A percentile compares a stretch with the other conserved stretches of the same genome.
Conservation (phyloP, 2,888 invertebrate genomes). For the Leptopterna dolabrata region DNA sequence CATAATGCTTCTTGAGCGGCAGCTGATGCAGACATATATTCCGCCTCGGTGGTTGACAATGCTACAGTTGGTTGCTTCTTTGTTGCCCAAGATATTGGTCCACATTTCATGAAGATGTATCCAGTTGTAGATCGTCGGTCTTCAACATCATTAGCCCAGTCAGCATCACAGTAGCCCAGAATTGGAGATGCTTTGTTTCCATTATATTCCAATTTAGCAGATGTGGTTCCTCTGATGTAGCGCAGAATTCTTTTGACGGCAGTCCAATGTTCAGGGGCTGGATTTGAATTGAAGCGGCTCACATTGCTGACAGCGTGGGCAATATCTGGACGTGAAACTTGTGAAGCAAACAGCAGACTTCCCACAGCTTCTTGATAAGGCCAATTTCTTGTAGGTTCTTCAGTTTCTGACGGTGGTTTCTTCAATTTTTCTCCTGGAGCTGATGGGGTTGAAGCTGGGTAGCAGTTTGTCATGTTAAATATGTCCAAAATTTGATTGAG, state of each 20-base stretch:
- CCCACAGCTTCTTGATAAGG: constrained; percentile 1
- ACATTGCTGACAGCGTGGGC: neutral
- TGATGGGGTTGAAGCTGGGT: neutral
- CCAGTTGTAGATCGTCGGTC: neutral
- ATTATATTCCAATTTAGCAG: neutral
- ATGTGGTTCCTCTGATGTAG: neutral
- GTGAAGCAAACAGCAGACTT: neutral
- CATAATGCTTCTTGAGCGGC: constrained; percentile 12
- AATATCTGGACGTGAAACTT: neutral
- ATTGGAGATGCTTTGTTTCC: neutral
- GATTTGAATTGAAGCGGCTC: neutral
- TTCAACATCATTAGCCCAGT: neutral
- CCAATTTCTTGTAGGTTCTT: neutral
- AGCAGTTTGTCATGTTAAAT: neutral
- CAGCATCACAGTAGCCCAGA: neutral
- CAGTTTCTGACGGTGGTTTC: neutral
- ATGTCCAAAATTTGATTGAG: neutral
- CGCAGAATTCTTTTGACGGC: neutral
- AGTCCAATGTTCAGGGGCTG: neutral
- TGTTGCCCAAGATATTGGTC: neutral
- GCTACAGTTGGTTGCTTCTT: neutral
- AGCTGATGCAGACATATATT: neutral
- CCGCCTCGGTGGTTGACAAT: constrained; percentile 6
- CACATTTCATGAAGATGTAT: neutral
- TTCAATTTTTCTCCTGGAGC: neutral